phyloP scores from a whole-genome alignment of 2,797 vertebrate genomes.

The Caiman crocodilus region DNA sequence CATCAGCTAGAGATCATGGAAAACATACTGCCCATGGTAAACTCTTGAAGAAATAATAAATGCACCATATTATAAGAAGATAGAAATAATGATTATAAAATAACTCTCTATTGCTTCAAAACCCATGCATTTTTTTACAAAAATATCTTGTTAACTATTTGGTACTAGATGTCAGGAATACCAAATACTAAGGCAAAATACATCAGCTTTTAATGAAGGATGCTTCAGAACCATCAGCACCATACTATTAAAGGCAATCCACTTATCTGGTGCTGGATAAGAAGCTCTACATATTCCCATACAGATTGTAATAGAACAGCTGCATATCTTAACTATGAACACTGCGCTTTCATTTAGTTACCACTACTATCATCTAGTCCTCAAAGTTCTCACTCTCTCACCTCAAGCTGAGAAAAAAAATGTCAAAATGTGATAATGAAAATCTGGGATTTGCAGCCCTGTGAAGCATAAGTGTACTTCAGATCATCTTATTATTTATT shows the following conservation, averaged over 20 bases:
- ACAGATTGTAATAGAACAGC: not conserved
- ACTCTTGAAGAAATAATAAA: not conserved
- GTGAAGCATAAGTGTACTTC: slow-evolving; percentile 48
- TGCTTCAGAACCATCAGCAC: slow-evolving; percentile 52
- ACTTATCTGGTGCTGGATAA: slow-evolving; percentile 35
- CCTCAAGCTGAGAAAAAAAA: slow-evolving; percentile 47
- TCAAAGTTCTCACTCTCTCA: slow-evolving; percentile 61
- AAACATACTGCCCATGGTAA: not conserved
- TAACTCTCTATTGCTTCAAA: not conserved
- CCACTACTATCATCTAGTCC: slow-evolving; percentile 30
- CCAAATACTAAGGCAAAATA: slow-evolving; percentile 48
- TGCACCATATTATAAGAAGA: not conserved
- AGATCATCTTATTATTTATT: slow-evolving; percentile 61
- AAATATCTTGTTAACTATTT: slow-evolving; percentile 41
- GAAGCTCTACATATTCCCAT: slow-evolving; percentile 25
- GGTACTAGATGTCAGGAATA: slow-evolving; percentile 18
- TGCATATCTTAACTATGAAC: not conserved
- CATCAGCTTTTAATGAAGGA: slow-evolving; percentile 34
- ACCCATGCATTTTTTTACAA: slow-evolving; percentile 5
- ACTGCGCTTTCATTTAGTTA: slow-evolving; percentile 14
- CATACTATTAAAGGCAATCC: slow-evolving; percentile 49
- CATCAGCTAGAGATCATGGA: not conserved
- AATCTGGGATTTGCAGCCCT: slow-evolving; percentile 46
- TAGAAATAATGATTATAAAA: slow-evolving; percentile 17
- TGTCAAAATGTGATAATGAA: slow-evolving; percentile 61